Evolutionary conservation across 1,140 invertebrate species (phyloP), one percentile per base, ranked within the genome.

Genomic region (Zaprionus africanus): DNA sequence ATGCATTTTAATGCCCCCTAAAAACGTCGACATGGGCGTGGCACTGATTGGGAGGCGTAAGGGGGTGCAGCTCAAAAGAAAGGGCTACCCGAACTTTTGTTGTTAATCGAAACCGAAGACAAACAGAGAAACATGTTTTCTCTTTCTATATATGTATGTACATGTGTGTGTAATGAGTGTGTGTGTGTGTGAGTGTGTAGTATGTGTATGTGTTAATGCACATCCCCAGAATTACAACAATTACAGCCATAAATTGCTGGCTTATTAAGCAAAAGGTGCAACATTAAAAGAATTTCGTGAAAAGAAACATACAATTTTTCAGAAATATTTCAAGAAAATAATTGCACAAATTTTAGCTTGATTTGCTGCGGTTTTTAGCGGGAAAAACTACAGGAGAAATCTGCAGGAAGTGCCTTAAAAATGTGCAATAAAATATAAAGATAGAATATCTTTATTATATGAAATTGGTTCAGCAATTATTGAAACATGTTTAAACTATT

Each of bases 1-100:
- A 53, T 79, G 81, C 78, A 81, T 85, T 84, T 85, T 86, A 82
- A 82, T 85, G 83, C 73, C 63, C 31, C 63, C 46, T 46, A 46
- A 46, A 31, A 65, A 54, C 60, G 28, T 17, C 31, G 28, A 19
- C 61, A 58, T 17, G 64, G 83, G 84, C 83, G 83, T 88, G 84
- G 54, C 83, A 59, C 19, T 22, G n/a, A 5, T 0, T 49, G 11
- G 17, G 4, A 11, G 17, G 19, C 13, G 19, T 1, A 11, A 17
- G n/a, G 17, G 11, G 46, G 4, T 2, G 31, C 1, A 34, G 31
- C 31, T 34, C 17, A 28, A 53, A 36, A 36, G 46, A 28, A 57
- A 46, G 41, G 41, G 41, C 41, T 46, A 11, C 41, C n/a, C n/a
- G 3, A 46, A n/a, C 17, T 9, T 57, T 26, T 56, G 22, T 59